Base-by-base conservation (phyloP, 2,888 invertebrate species). In the Blastobasis lacticolella region DNA sequence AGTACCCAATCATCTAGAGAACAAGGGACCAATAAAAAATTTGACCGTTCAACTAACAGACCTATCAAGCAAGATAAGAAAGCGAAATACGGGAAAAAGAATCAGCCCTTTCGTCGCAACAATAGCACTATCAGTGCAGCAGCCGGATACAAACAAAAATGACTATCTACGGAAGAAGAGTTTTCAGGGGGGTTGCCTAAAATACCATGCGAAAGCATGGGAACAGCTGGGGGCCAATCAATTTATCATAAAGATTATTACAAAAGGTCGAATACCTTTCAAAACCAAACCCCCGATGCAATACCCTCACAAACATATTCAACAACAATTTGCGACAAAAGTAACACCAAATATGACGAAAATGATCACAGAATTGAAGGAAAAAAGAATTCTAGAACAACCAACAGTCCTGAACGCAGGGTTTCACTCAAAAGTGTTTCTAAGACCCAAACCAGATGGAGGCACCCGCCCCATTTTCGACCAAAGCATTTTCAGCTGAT, bases 401-500 rank as follows among this genome's bases (percentile, higher is more conserved):
- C 45, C 10, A 46, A 10, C 37, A 45, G 10, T 38, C 5, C 38
- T 41, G 41, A 52, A 45, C 37, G 40, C 43, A 23, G 45, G 49
- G 5, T 53, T 53, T 36, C 38, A 43, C 43, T 53, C 49, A 44
- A 53, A 38, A n/a, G 43, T 52, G 43, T 52, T 52, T 9, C 6
- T 52, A 37, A n/a, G 42, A 38, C 37, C 10, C 8, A 51, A 51
- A 45, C 6, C 36, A 10, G 45, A 45, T 45, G 45, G 36, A 23
- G 37, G 45, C 23, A 8, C 23, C 7, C 36, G 45, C 6, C 45
- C 45, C 10, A 45, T 45, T 4, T 36, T 45, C 23, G 45, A 45
- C 45, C 37, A 45, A 58, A 51, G 48, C 51, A 56, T 46, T 58
- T 54, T 38, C 44, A 51, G 8, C 46, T 57, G 8, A 46, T 55